Evolutionary conservation across 2,888 invertebrate genomes (phyloP).

Genomic region (Phania funesta): DNA sequence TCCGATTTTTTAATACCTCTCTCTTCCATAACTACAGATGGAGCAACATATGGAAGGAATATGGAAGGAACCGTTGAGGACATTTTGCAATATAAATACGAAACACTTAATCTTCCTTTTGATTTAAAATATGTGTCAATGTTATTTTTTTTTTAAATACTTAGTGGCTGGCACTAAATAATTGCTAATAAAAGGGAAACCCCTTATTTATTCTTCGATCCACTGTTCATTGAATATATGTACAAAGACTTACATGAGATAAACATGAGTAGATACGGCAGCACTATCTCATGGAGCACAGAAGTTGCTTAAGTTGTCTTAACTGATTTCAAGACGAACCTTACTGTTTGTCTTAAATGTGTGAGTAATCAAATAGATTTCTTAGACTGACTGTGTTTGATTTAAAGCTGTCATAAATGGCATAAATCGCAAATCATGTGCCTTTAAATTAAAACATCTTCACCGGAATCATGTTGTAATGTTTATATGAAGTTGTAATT

Average conservation of each 20-base stretch:
- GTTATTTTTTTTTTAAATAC: too few relatives aligned
- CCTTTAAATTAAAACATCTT: constrained; percentile 35
- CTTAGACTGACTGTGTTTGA: constrained; percentile 26
- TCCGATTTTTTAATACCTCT: too few relatives aligned
- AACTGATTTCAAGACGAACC: constrained; percentile 48
- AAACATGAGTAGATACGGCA: constrained; percentile 22
- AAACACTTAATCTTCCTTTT: too few relatives aligned
- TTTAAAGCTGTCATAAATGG: constrained; percentile 55
- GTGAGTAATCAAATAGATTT: too few relatives aligned
- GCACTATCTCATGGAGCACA: constrained; percentile 10
- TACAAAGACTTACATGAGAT: constrained; percentile 29
- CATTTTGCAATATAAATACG: too few relatives aligned
- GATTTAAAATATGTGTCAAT: too few relatives aligned
- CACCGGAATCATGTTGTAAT: constrained; percentile 33
- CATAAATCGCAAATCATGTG: constrained; percentile 56
- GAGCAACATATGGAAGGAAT: too few relatives aligned
- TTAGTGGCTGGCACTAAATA: too few relatives aligned
- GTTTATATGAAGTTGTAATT: constrained; percentile 26
- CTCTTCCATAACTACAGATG: too few relatives aligned
- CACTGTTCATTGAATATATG: constrained; percentile 6
- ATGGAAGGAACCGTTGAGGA: too few relatives aligned
- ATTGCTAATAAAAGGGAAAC: too few relatives aligned
- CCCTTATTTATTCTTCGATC: background rate
- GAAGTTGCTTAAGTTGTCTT: constrained; percentile 52
- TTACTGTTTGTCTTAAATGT: constrained; percentile 15